Base-by-base conservation (phyloP, 1,140 invertebrate species). In the Phocides pigmalion region DNA sequence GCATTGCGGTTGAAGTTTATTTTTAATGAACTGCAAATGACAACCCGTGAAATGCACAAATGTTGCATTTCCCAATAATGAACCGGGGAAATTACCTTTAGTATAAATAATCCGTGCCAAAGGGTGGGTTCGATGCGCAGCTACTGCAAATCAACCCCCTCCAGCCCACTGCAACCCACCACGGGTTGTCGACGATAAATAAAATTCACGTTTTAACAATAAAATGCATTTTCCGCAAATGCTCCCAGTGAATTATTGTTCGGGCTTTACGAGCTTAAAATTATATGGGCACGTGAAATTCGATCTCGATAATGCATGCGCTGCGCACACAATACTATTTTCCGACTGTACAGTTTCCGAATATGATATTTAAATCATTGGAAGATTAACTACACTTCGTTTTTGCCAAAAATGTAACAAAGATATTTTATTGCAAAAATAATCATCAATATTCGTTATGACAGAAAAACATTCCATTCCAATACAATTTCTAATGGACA, bases 181-280 rank as follows among this genome's bases (percentile, higher is more conserved):
- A 85, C 78, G 70, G 76, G 73, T 87, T 89, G 87, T 89, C 87
- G 86, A 76, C 84, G 75, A 89, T 91, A 89, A 91, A 91, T 91
- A 91, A 91, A 91, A 89, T 91, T 91, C 89, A 91, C 89, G 87
- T 89, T 91, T 91, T 91, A 91, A 90, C 87, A 91, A 91, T 91
- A 91, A 91, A 91, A 91, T 91, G 87, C 87, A 91, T 91, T 91
- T 91, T 91, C 89, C 87, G 89, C 87, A 91, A 91, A 91, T 91
- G 89, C 86, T 87, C 79, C 83, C 84, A 70, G 80, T 91, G 87
- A 91, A 89, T 90, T 89, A 91, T 89, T 82, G 83, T 84, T 65
- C 81, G 74, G 73, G 83, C 84, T 91, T 91, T 89, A 91, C 87
- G 89, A 89, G 89, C 84, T 91, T 89, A 91, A 91, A 91, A 91